Evolutionary conservation across 37 sponge, comb jelly and placozoan species (phyloP).

Genomic region (Aplysina aerophoba): DNA sequence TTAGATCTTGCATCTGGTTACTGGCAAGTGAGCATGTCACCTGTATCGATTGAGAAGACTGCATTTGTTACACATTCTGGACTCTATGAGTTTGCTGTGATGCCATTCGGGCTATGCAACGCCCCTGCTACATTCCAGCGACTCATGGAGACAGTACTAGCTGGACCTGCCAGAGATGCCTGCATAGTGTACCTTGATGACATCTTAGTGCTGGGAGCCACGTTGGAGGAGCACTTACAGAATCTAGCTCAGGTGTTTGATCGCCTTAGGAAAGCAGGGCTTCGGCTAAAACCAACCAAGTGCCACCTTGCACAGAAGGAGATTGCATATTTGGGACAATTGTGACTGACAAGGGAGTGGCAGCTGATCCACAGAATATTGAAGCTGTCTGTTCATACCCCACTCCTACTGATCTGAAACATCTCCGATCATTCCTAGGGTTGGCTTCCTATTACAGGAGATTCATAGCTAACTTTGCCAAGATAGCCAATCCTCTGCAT

Average conservation of each 20-base stretch:
- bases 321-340: constrained; percentile 46
- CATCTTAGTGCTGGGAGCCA: constrained; percentile 29
- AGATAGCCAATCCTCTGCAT: constrained; percentile 24
- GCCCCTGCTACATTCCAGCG: constrained; percentile 48
- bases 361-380: constrained; percentile 39
- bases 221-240: constrained; percentile 33
- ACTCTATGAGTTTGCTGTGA: constrained; percentile 48
- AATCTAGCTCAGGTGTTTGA: constrained; percentile 33
- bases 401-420: constrained; percentile 24
- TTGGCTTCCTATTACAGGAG: constrained; percentile 36
- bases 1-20: constrained; percentile 47
- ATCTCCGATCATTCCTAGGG: constrained; percentile 36
- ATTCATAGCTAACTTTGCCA: constrained; percentile 8
- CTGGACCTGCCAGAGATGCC: not conserved
- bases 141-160: constrained; percentile 38
- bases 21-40: constrained; percentile 38
- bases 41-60: constrained; percentile 38
- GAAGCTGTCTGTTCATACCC: constrained; percentile 22
- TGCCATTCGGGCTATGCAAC: constrained; percentile 58
- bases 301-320: constrained; percentile 22
- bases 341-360: constrained; percentile 39
- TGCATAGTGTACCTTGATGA: constrained; percentile 50
- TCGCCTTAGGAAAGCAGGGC: constrained; percentile 30
- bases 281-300: constrained; percentile 43
- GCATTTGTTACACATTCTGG: constrained; percentile 47